Evolutionary conservation across 2,113 vertebrate genomes (phyloP).

Genomic region (Ariopsis seemanni): DNA sequence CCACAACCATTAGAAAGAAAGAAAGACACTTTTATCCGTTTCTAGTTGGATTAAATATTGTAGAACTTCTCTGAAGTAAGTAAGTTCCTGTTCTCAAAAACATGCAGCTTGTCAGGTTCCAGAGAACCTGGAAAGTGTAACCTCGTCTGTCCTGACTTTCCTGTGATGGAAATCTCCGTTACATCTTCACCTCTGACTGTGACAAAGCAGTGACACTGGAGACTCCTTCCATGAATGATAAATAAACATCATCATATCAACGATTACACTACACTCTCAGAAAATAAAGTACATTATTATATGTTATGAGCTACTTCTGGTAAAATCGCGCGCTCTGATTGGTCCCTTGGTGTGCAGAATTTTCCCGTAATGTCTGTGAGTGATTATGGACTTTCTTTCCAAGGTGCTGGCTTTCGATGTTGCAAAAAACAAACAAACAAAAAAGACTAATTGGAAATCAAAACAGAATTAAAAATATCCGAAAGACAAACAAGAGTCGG

Average conservation of each 20-base stretch:
- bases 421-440: no score
- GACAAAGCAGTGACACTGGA: neutral
- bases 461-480: no score
- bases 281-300: no score
- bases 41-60: neutral
- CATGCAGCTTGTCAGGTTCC: no score
- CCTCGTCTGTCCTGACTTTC: neutral
- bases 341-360: no score
- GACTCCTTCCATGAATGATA: neutral
- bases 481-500: no score
- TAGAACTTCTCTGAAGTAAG: neutral
- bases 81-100: neutral
- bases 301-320: no score
- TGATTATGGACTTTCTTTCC: no score
- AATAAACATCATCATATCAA: neutral
- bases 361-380: no score
- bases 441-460: no score
- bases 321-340: no score
- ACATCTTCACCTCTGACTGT: neutral
- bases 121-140: neutral
- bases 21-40: neutral
- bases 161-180: neutral
- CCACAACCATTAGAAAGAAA: neutral
- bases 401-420: no score
- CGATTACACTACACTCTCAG: neutral